phyloP scores from a whole-genome alignment of 1,140 invertebrate genomes.

The Cyphomyrmex costatus region DNA sequence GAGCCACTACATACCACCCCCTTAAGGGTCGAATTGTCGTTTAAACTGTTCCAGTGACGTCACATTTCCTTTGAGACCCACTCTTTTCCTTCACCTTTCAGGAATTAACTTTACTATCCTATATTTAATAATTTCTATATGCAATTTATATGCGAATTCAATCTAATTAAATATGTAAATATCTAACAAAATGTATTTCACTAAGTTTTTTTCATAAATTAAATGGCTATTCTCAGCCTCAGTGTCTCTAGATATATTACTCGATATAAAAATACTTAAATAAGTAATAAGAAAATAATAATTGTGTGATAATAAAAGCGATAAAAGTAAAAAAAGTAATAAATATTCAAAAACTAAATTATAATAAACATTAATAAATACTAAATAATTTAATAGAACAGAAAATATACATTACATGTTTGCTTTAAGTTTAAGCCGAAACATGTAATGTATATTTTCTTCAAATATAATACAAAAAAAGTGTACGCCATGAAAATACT shows the following conservation, averaged over 20 bases:
- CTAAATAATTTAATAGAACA: too few species aligned
- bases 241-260: neutral
- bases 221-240: neutral
- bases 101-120: neutral
- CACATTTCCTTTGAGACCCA: conserved; percentile 49
- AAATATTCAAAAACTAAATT: too few species aligned
- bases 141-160: neutral
- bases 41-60: conserved; percentile 56
- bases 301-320: too few species aligned
- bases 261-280: neutral
- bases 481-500: too few species aligned
- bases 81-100: neutral
- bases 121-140: neutral
- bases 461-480: too few species aligned
- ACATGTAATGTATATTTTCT: too few species aligned
- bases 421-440: too few species aligned
- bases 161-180: neutral
- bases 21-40: conserved; percentile 55
- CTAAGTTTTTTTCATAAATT: neutral
- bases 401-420: too few species aligned
- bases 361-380: too few species aligned
- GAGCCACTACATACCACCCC: conserved; percentile 36
- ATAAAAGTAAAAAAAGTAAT: too few species aligned
- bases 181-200: neutral
- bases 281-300: too few species aligned